Evolutionary conservation across 2,113 vertebrate species (phyloP).

Genomic region (Rhegmatorhina hoffmannsi): DNA sequence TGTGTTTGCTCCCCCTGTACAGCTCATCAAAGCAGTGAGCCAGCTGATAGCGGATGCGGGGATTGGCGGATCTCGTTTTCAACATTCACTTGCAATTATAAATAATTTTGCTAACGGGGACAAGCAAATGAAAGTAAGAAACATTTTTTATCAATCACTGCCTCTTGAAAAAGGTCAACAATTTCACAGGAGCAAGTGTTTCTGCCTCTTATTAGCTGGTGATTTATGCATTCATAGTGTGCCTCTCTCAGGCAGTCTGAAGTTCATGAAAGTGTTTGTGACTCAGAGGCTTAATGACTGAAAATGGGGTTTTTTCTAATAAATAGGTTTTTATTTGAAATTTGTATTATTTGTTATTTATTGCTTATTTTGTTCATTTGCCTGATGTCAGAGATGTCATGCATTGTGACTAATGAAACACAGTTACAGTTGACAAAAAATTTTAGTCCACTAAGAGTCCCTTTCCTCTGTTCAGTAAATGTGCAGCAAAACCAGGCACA

Average conservation of each 20-base stretch:
- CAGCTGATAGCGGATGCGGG: constrained; percentile 96
- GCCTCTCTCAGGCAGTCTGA: neutral
- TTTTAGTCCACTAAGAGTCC: neutral
- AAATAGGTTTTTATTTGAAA: neutral
- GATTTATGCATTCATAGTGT: neutral
- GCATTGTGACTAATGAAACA: neutral
- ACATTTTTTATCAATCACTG: neutral
- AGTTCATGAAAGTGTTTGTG: neutral
- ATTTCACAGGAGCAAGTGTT: neutral
- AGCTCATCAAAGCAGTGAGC: constrained; percentile 98
- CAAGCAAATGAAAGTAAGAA: constrained; percentile 92
- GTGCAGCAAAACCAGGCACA: neutral
- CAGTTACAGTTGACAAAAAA: neutral
- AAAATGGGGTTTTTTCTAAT: neutral
- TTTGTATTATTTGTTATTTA: neutral
- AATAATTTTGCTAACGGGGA: constrained; percentile 99
- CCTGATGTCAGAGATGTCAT: neutral
- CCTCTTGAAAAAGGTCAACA: constrained; percentile 27
- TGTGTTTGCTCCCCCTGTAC: neutral
- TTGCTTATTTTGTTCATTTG: neutral
- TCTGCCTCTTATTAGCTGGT: neutral
- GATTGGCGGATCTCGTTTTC: constrained; percentile 96
- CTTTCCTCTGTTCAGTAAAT: neutral
- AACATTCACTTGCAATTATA: constrained; percentile 95
- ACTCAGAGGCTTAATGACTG: neutral